Conservation (phyloP, 1,140 invertebrate species). For the Drosophila paulistorum region DNA sequence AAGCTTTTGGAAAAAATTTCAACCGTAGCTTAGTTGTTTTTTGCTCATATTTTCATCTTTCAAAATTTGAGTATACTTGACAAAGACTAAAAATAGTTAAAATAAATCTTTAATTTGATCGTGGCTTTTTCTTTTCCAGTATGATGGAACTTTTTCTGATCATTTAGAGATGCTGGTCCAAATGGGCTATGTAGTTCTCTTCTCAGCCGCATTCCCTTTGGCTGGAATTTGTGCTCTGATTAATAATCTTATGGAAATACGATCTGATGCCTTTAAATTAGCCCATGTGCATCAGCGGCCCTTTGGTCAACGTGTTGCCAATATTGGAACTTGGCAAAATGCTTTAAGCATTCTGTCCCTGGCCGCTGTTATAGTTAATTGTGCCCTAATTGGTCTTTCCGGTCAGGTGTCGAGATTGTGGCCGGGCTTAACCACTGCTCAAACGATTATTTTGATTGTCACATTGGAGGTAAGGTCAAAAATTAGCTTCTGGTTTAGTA, state of each 20-base stretch:
- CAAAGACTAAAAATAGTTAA: too few species aligned
- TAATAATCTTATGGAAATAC: slow-evolving; percentile 97
- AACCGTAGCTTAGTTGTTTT: too few species aligned
- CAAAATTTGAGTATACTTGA: too few species aligned
- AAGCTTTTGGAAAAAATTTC: too few species aligned
- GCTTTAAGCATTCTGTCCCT: slow-evolving; percentile 97
- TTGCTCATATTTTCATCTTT: too few species aligned
- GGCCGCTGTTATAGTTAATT: slow-evolving; percentile 96
- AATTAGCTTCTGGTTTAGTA: slow-evolving; percentile 7
- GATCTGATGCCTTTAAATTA: slow-evolving; percentile 98
- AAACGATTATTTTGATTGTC: slow-evolving; percentile 94
- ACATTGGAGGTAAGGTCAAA: slow-evolving; percentile 87
- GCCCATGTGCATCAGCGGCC: slow-evolving; percentile 97
- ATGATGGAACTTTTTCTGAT: slow-evolving; percentile 97
- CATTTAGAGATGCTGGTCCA: slow-evolving; percentile 99
- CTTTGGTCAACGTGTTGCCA: slow-evolving; percentile 94
- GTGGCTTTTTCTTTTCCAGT: slow-evolving; percentile 87
- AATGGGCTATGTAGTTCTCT: slow-evolving; percentile 97
- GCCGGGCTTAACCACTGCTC: slow-evolving; percentile 92
- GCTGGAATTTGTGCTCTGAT: slow-evolving; percentile 96
- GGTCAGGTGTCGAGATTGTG: slow-evolving; percentile 94
- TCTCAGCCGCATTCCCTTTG: slow-evolving; percentile 97
- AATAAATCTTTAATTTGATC: too few species aligned
- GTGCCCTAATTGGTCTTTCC: slow-evolving; percentile 95
- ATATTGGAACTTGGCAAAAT: slow-evolving; percentile 98